A percentile compares a stretch with the other conserved stretches of the same genome.
phyloP scores from a whole-genome alignment of 1,140 invertebrate genomes.

The Nasonia vitripennis region DNA sequence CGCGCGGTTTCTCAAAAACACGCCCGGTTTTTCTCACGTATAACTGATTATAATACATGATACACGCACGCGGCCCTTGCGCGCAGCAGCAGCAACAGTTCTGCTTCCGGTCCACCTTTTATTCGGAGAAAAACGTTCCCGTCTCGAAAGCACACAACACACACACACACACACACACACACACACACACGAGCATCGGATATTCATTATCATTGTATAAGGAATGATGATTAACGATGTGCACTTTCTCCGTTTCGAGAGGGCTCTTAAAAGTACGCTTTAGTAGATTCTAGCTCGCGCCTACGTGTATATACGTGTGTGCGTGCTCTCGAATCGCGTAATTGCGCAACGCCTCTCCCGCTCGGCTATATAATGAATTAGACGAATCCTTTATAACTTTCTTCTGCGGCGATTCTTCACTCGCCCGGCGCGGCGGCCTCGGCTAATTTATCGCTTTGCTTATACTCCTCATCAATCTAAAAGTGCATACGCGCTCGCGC shows the following conservation, averaged over 20 bases:
- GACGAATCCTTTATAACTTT: slow-evolving; percentile 10
- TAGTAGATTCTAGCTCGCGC: not conserved
- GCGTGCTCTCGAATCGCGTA: slow-evolving; percentile 2
- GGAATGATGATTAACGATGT: not conserved
- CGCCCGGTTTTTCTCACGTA: no score
- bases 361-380: not conserved
- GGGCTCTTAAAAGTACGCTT: not conserved
- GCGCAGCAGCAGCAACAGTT: not conserved
- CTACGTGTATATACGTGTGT: not conserved
- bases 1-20: no score
- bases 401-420: not conserved
- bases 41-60: not conserved
- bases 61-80: not conserved
- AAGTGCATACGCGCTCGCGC: not conserved
- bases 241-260: not conserved
- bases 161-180: no score
- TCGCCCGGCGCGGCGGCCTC: not conserved
- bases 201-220: slow-evolving; percentile 21
- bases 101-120: not conserved
- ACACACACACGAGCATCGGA: not conserved
- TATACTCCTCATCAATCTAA: not conserved
- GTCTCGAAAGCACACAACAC: no score
- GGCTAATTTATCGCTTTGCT: not conserved
- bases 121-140: not conserved
- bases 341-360: not conserved